phyloP scores from a whole-genome alignment of 2,797 vertebrate species.

The Vespertilio murinus region DNA sequence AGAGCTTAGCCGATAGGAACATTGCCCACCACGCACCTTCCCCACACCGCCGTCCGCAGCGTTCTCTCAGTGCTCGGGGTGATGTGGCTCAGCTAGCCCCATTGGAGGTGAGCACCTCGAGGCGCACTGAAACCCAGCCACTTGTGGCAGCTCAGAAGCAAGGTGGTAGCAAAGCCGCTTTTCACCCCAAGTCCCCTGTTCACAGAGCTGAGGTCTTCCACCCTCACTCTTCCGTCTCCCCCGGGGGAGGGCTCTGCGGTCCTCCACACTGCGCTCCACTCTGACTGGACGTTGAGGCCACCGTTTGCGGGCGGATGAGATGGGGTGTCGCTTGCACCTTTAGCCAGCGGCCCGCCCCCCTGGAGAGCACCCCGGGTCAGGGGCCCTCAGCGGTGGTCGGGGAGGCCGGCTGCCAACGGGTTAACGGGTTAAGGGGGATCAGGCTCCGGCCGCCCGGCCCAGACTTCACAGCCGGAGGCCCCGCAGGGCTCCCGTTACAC shows the following conservation, averaged over 20 bases:
- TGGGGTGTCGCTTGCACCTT: too few species aligned
- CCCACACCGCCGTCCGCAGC: not conserved
- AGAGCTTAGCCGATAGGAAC: not conserved
- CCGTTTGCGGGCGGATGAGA: too few species aligned
- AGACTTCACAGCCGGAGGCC: too few species aligned
- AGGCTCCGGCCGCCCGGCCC: too few species aligned
- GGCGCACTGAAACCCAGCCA: not conserved
- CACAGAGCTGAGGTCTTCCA: not conserved
- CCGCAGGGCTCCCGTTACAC: too few species aligned
- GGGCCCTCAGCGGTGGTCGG: too few species aligned
- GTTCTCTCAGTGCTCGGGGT: not conserved
- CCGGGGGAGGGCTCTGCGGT: fast-evolving
- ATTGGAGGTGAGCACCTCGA: not conserved
- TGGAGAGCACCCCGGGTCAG: fast-evolving
- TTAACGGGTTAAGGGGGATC: too few species aligned
- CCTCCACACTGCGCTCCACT: not conserved
- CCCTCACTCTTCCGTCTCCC: not conserved
- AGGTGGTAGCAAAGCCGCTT: not conserved
- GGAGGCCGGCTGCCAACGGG: too few species aligned
- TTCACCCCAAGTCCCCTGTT: not conserved
- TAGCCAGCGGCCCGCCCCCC: too few species aligned
- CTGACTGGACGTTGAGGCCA: not conserved
- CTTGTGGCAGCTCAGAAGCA: not conserved
- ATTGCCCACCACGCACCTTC: too few species aligned
- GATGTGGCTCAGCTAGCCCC: not conserved